Percentiles rank a stretch among this genome's conserved stretches.
Conservation (phyloP, 2,797 vertebrate genomes). For the Triplophysa yarkandensis region DNA sequence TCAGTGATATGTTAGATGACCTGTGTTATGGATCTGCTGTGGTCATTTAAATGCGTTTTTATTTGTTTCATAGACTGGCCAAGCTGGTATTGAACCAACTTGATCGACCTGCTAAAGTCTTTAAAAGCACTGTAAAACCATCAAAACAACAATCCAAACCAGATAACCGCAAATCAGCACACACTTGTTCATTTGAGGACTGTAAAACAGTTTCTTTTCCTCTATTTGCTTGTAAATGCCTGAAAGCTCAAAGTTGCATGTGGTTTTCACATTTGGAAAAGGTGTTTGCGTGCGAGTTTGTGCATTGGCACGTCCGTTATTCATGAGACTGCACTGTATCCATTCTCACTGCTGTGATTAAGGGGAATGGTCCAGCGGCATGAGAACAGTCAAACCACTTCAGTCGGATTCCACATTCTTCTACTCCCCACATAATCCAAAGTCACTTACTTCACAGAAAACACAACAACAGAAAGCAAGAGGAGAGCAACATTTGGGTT, state of each 20-base stretch:
- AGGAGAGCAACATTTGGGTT: neutral
- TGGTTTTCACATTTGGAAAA: constrained; percentile 38
- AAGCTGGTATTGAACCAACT: neutral
- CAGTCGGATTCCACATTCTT: constrained; percentile 50
- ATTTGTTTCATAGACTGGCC: neutral
- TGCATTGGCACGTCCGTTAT: constrained; percentile 24
- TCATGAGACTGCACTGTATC: constrained; percentile 34
- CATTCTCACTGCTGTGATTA: constrained; percentile 54
- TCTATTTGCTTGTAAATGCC: constrained; percentile 15
- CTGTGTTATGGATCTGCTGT: neutral
- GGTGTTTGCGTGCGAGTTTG: constrained; percentile 46
- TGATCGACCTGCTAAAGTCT: neutral
- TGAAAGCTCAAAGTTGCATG: neutral
- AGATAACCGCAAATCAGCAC: constrained; percentile 1
- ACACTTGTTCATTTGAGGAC: constrained; percentile 1
- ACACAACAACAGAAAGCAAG: constrained; percentile 15
- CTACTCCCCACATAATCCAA: constrained; percentile 56
- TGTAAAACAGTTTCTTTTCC: neutral
- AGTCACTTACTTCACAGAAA: constrained; percentile 40
- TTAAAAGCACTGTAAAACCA: neutral
- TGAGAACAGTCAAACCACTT: constrained; percentile 60
- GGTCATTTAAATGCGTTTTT: constrained; percentile 15
- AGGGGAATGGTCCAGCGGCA: constrained; percentile 52
- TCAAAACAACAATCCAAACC: neutral
- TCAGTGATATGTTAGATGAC: neutral